Evolutionary conservation across 2,797 vertebrate species (phyloP).

Genomic region (Ibycter americanus): DNA sequence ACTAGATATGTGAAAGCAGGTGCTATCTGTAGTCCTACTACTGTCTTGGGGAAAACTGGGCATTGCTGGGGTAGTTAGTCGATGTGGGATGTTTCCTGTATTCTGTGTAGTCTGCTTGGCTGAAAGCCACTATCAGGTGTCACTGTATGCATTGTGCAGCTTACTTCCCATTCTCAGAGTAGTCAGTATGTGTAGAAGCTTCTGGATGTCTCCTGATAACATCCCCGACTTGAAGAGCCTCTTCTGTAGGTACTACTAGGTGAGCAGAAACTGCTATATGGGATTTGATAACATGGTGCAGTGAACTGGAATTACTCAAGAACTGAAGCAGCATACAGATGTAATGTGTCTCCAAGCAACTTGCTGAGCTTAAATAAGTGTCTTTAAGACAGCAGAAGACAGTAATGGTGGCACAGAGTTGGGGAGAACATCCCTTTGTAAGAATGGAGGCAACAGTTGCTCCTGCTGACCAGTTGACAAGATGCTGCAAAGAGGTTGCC

Average conservation of each 20-base stretch:
- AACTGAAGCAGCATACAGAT: not conserved
- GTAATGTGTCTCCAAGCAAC: not conserved
- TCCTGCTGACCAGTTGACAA: not conserved
- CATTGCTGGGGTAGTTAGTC: not conserved
- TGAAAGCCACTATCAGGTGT: not conserved
- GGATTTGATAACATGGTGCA: not conserved
- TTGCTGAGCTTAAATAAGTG: not conserved
- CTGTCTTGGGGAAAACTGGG: not conserved
- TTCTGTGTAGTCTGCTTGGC: not conserved
- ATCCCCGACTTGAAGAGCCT: conserved; percentile 14
- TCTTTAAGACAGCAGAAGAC: not conserved
- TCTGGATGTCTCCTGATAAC: not conserved
- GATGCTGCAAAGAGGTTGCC: not conserved
- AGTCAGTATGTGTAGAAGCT: not conserved
- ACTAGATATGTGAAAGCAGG: not conserved
- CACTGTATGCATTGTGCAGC: not conserved
- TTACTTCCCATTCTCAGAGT: not conserved
- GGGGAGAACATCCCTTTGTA: not conserved
- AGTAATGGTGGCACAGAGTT: not conserved
- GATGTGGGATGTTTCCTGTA: not conserved
- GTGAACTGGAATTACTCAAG: not conserved
- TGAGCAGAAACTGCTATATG: not conserved
- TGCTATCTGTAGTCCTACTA: not conserved
- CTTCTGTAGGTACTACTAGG: not conserved
- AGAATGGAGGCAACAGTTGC: not conserved